A percentile compares a stretch with the other conserved stretches of the same genome.
These are phyloP conservation scores for Ictalurus punctatus DNA, from an alignment of 2,113 vertebrate genomes.

Conservation along the genomic window DNA sequence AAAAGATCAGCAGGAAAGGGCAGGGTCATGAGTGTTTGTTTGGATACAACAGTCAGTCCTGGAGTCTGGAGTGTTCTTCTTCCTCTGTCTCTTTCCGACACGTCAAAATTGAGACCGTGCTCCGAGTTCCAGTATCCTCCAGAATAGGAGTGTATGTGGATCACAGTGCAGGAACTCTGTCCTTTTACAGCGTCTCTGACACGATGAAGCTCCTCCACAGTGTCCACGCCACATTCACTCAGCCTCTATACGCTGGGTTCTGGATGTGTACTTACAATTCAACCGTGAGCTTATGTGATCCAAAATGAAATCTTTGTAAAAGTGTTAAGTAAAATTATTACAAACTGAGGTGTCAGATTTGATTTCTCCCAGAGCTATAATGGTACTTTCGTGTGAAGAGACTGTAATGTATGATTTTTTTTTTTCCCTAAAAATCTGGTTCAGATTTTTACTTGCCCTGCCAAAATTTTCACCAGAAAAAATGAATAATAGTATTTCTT, in stretches of 20 bases:
- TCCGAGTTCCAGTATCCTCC: background rate
- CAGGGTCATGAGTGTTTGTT: background rate
- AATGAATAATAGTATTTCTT: too few relatives aligned
- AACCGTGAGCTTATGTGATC: background rate
- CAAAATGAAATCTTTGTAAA: background rate
- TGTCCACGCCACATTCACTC: slow-evolving; percentile 5
- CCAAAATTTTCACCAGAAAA: too few relatives aligned
- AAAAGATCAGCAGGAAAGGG: background rate
- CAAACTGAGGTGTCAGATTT: background rate
- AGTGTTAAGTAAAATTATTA: background rate
- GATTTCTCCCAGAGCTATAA: background rate
- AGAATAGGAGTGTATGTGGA: slow-evolving; percentile 15
- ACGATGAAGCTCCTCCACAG: background rate
- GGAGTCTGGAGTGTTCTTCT: background rate
- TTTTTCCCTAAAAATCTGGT: too few relatives aligned
- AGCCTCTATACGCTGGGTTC: background rate
- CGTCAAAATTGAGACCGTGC: background rate
- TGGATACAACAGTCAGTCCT: background rate
- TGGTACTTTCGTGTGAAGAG: background rate
- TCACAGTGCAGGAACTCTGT: slow-evolving; percentile 15
- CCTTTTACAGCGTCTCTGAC: background rate
- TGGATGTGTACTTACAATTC: background rate
- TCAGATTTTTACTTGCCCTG: too few relatives aligned
- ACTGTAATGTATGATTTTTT: background rate
- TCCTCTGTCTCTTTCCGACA: background rate